Evolutionary conservation across 1,140 invertebrate species (phyloP).

Genomic region (Halesus radiatus): DNA sequence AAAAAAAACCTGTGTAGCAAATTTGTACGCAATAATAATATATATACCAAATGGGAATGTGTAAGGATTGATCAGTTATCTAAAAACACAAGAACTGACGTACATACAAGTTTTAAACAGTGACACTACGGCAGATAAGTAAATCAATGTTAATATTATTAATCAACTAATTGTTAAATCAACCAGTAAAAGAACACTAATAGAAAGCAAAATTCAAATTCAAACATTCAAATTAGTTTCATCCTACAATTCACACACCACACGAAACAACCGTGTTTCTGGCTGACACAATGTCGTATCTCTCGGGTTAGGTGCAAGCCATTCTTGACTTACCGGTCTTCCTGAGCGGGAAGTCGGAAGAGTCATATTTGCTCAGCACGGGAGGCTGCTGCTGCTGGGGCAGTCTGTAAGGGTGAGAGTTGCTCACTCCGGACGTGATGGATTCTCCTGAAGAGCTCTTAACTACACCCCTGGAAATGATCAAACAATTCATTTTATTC

Average conservation of each 20-base stretch:
- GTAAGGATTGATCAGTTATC: neutral
- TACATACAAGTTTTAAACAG: neutral
- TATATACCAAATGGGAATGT: neutral
- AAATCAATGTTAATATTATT: constrained; percentile 35
- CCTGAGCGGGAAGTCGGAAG: constrained; percentile 88
- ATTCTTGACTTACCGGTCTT: constrained; percentile 86
- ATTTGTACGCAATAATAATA: constrained; percentile 9
- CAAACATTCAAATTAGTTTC: constrained; percentile 36
- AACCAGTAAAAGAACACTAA: constrained; percentile 12
- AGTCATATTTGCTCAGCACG: constrained; percentile 77
- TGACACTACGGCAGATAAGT: constrained; percentile 14
- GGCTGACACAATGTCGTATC: constrained; percentile 4
- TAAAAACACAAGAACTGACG: constrained; percentile 7
- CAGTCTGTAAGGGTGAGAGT: constrained; percentile 79
- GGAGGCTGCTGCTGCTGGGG: constrained; percentile 70
- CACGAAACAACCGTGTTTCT: neutral
- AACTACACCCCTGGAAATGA: constrained; percentile 70
- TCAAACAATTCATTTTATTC: constrained; percentile 34
- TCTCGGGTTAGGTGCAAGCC: neutral
- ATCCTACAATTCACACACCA: constrained; percentile 18
- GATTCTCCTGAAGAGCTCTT: constrained; percentile 74
- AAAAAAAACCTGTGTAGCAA: neutral
- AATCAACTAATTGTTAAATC: constrained; percentile 17
- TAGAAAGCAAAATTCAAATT: constrained; percentile 5
- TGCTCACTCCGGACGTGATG: constrained; percentile 71